These are phyloP conservation scores for Alouatta palliata DNA, from an alignment of 2,113 vertebrate species.

Conservation along the genomic window DNA sequence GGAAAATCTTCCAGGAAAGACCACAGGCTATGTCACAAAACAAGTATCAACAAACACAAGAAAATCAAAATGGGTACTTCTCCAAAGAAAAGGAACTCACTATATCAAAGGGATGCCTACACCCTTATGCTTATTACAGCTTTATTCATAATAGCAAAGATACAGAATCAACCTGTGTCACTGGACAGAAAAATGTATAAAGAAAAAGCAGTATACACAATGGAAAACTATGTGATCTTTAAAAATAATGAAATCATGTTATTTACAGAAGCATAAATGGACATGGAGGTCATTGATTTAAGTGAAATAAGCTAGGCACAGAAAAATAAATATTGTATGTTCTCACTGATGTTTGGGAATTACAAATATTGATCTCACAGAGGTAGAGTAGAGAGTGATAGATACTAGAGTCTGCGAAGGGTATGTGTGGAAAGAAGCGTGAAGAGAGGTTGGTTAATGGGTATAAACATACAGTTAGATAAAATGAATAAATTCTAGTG, in stretches of 20 bases:
- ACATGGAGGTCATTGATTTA: background rate
- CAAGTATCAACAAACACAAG: too few relatives aligned
- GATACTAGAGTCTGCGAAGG: too few relatives aligned
- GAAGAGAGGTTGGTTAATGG: too few relatives aligned
- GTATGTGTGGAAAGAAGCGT: too few relatives aligned
- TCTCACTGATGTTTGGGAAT: too few relatives aligned
- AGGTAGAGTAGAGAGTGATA: too few relatives aligned
- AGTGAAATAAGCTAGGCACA: background rate
- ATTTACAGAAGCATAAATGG: background rate
- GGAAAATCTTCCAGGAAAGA: too few relatives aligned
- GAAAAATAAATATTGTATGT: too few relatives aligned
- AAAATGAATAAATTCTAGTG: too few relatives aligned
- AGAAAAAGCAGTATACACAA: background rate
- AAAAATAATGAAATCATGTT: background rate
- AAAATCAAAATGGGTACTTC: background rate
- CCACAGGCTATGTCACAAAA: too few relatives aligned
- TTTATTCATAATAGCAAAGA: background rate
- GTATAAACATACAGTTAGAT: too few relatives aligned
- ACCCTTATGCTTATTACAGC: background rate
- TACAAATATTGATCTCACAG: too few relatives aligned
- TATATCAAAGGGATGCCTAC: background rate
- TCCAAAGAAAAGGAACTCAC: background rate
- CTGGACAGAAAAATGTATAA: background rate
- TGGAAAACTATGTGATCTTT: background rate
- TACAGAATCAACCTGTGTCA: background rate